Percentiles rank a stretch among this genome's conserved stretches.
Conservation (phyloP, 2,797 vertebrate species). For the Acropternis orthonyx region DNA sequence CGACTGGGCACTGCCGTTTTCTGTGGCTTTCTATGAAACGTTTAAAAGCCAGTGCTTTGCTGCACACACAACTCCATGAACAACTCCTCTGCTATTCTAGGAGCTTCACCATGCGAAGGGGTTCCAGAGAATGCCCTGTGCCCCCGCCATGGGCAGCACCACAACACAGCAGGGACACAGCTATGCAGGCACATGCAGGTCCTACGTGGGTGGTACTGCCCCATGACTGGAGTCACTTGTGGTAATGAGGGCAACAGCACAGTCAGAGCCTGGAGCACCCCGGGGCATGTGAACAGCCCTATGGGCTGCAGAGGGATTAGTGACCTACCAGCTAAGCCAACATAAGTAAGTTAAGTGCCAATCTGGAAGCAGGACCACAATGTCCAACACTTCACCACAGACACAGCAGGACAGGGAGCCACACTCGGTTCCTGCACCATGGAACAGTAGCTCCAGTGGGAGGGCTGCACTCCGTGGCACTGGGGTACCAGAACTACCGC, state of each 20-base stretch:
- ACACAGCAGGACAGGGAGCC: neutral
- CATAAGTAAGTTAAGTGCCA: accelerated
- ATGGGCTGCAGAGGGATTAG: neutral
- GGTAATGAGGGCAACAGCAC: neutral
- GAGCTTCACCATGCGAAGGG: accelerated
- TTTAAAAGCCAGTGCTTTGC: neutral
- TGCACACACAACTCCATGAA: neutral
- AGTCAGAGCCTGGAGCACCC: neutral
- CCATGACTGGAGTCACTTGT: accelerated
- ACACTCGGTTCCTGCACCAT: neutral
- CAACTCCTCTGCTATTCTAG: neutral
- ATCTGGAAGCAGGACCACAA: neutral
- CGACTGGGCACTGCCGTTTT: neutral
- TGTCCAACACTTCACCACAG: accelerated
- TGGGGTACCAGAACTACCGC: neutral
- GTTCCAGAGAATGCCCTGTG: neutral
- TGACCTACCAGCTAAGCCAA: neutral
- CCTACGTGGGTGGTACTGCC: accelerated
- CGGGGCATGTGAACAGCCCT: accelerated
- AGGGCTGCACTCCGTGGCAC: no score
- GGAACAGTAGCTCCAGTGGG: neutral
- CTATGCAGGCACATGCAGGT: accelerated
- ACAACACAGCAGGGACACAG: accelerated
- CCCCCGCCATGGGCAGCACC: neutral
- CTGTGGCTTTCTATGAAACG: neutral